phyloP scores from a whole-genome alignment of 1,140 invertebrate genomes.

The Homarus americanus region DNA sequence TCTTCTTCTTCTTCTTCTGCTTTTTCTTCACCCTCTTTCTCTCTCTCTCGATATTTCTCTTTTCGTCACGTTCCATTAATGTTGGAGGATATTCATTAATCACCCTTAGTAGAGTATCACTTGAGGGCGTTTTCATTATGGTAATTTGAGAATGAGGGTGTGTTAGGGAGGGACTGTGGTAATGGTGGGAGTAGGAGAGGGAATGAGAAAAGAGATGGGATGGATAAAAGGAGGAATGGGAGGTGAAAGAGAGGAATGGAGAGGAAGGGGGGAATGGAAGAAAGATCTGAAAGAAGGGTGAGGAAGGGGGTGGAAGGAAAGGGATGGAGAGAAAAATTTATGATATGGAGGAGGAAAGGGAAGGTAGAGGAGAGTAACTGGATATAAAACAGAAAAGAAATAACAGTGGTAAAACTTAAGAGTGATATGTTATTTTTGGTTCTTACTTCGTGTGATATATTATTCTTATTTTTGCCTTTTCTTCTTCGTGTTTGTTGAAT shows the following conservation, averaged over 20 bases:
- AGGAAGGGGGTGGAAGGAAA: background rate
- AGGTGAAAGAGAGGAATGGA: background rate
- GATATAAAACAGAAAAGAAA: no score
- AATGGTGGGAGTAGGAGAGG: background rate
- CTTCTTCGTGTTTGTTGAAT: no score
- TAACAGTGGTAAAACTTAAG: no score
- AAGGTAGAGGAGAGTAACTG: background rate
- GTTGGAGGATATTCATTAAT: slow-evolving; percentile 53
- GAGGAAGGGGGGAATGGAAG: background rate
- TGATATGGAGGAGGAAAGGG: background rate
- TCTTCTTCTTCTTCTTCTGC: background rate
- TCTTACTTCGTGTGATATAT: no score
- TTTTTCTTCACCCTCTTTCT: background rate
- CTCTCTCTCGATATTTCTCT: background rate
- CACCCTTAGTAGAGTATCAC: slow-evolving; percentile 38
- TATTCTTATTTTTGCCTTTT: no score
- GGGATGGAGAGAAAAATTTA: background rate
- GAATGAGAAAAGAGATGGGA: background rate
- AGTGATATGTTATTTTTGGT: no score
- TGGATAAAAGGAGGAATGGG: background rate
- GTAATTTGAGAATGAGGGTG: slow-evolving; percentile 39
- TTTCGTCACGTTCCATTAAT: slow-evolving; percentile 36
- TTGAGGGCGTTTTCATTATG: slow-evolving; percentile 49
- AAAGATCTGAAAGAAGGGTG: background rate
- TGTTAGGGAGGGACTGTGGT: background rate